These are phyloP conservation scores for Leuctra nigra DNA, from an alignment of 2,888 invertebrate genomes.

Conservation along the genomic window DNA sequence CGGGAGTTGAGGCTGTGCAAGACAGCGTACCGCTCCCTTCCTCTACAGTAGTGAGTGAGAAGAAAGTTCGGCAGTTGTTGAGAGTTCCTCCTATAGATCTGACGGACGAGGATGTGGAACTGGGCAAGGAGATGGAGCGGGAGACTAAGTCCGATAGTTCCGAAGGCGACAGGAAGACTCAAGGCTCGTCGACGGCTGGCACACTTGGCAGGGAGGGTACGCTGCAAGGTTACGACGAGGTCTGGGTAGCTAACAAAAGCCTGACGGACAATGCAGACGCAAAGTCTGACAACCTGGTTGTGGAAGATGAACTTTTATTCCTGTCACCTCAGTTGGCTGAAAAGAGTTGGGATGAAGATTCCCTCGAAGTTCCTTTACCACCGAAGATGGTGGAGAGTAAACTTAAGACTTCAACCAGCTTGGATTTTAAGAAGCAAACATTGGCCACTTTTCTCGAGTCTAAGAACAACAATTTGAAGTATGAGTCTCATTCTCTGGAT, in stretches of 20 bases:
- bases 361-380: neutral
- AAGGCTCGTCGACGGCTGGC: constrained; percentile 17
- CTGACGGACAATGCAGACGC: too few species aligned
- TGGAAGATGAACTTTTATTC: constrained; percentile 9
- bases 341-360: neutral
- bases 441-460: constrained; percentile 5
- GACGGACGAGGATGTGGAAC: constrained; percentile 25
- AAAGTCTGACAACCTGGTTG: neutral
- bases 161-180: neutral
- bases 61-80: constrained; percentile 23
- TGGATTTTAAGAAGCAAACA: constrained; percentile 17
- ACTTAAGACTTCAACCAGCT: constrained; percentile 9
- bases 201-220: constrained; percentile 34
- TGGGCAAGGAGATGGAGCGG: constrained; percentile 15
- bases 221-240: constrained; percentile 33
- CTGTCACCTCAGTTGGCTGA: constrained; percentile 8
- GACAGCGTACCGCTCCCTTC: neutral
- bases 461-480: constrained; percentile 10
- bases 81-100: constrained; percentile 28
- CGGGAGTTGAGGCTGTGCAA: neutral
- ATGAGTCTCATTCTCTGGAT: constrained; percentile 32
- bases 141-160: constrained; percentile 6
- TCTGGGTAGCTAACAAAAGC: constrained; percentile 33
- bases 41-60: neutral
- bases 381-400: neutral